A percentile compares a stretch with the other conserved stretches of the same genome.
Conservation (phyloP, 1,140 invertebrate genomes). For the Parapsyche elsis region DNA sequence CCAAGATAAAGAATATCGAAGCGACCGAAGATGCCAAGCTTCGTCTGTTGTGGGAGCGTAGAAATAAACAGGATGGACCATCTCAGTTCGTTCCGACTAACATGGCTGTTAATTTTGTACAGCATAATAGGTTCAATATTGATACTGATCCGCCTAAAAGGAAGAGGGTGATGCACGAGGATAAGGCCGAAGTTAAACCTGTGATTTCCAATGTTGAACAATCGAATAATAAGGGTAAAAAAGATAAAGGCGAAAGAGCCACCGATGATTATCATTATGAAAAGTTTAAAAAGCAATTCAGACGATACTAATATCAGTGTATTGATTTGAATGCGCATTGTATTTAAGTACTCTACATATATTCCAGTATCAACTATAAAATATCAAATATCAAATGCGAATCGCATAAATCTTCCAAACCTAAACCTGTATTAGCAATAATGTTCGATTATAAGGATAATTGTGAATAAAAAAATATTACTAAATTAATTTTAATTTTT, state of each 20-base stretch:
- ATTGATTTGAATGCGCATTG: no score
- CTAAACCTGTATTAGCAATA: no score
- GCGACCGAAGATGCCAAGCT: constrained; percentile 97
- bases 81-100: constrained; percentile 97
- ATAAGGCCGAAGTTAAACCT: constrained; percentile 58
- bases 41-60: constrained; percentile 86
- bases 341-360: no score
- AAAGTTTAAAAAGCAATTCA: constrained; percentile 95
- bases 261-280: constrained; percentile 98
- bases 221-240: constrained; percentile 71
- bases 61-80: constrained; percentile 92
- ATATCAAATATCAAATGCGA: no score
- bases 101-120: constrained; percentile 98
- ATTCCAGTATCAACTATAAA: no score
- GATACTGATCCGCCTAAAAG: constrained; percentile 43
- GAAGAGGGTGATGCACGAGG: constrained; percentile 42
- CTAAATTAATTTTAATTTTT: no score
- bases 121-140: constrained; percentile 90
- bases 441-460: no score
- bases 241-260: constrained; percentile 85
- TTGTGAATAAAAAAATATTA: no score
- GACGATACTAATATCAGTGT: constrained; percentile 83
- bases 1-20: constrained; percentile 98
- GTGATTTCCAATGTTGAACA: constrained; percentile 29
- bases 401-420: no score